These are phyloP conservation scores for Lontra canadensis DNA, from an alignment of 2,113 vertebrate species.

Conservation along the genomic window DNA sequence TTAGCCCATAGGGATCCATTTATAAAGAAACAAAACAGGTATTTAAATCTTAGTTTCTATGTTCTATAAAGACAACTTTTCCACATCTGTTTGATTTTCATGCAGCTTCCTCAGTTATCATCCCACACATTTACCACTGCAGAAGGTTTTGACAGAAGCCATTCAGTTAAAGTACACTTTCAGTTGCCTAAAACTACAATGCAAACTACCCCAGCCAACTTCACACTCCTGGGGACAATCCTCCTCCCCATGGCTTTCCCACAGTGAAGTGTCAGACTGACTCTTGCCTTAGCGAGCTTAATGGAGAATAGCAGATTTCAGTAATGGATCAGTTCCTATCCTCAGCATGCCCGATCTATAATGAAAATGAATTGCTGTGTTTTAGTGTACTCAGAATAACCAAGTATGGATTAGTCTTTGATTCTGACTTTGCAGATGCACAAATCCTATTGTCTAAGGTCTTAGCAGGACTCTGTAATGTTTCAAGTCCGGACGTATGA, in stretches of 20 bases:
- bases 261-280: constrained; percentile 52
- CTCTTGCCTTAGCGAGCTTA: constrained; percentile 59
- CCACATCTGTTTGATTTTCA: constrained; percentile 14
- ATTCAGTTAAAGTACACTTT: constrained; percentile 50
- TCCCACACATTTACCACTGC: background rate
- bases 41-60: background rate
- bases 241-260: background rate
- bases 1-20: background rate
- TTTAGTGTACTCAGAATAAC: constrained; percentile 81
- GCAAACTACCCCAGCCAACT: constrained; percentile 17
- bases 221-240: background rate
- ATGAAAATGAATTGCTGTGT: constrained; percentile 78
- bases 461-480: constrained; percentile 61
- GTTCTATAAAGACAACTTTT: constrained; percentile 31
- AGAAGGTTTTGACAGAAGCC: constrained; percentile 41
- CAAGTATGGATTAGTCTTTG: constrained; percentile 82
- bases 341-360: constrained; percentile 72
- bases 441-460: constrained; percentile 72
- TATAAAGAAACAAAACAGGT: background rate
- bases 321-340: constrained; percentile 65
- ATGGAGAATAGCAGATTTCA: constrained; percentile 72
- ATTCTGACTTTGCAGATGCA: constrained; percentile 78
- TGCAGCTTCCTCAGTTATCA: constrained; percentile 24
- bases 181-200: constrained; percentile 20
- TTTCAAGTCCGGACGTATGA: constrained; percentile 72